Evolutionary conservation across 2,888 invertebrate genomes (phyloP).

Genomic region (Lasioglossum calceatum): DNA sequence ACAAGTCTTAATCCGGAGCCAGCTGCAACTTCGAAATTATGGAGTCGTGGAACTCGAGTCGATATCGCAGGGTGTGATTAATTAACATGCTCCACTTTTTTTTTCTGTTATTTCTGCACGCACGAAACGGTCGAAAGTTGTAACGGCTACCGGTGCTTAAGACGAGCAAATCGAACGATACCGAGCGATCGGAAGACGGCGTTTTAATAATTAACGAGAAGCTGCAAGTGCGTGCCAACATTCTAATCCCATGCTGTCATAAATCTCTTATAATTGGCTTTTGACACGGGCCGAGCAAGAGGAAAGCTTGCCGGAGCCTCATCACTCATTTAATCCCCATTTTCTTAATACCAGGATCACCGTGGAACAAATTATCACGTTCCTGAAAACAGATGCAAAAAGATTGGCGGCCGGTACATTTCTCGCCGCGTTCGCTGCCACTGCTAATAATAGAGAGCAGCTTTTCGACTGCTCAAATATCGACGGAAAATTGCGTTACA

Average conservation of each 20-base stretch:
- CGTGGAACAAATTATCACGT: slow-evolving; percentile 11
- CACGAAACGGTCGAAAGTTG: background rate
- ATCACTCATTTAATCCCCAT: slow-evolving; percentile 19
- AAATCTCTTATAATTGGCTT: slow-evolving; percentile 24
- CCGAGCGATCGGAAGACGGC: background rate
- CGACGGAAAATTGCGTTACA: background rate
- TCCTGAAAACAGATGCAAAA: slow-evolving; percentile 11
- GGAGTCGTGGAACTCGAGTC: background rate
- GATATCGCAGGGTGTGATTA: background rate
- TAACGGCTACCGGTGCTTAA: background rate
- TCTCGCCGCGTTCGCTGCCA: background rate
- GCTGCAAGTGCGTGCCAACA: slow-evolving; percentile 13
- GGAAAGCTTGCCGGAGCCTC: slow-evolving; percentile 8
- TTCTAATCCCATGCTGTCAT: slow-evolving; percentile 28
- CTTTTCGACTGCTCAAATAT: background rate
- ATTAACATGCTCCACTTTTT: background rate
- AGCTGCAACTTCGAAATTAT: background rate
- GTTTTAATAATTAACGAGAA: slow-evolving; percentile 9
- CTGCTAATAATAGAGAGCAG: background rate
- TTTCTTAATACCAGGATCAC: slow-evolving; percentile 21
- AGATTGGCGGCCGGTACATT: background rate
- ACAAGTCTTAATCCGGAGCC: background rate
- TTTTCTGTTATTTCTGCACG: background rate
- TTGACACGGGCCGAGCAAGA: background rate
- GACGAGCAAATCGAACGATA: background rate